Conservation (phyloP, 2,113 vertebrate genomes). For the Planiliza haematocheilus region DNA sequence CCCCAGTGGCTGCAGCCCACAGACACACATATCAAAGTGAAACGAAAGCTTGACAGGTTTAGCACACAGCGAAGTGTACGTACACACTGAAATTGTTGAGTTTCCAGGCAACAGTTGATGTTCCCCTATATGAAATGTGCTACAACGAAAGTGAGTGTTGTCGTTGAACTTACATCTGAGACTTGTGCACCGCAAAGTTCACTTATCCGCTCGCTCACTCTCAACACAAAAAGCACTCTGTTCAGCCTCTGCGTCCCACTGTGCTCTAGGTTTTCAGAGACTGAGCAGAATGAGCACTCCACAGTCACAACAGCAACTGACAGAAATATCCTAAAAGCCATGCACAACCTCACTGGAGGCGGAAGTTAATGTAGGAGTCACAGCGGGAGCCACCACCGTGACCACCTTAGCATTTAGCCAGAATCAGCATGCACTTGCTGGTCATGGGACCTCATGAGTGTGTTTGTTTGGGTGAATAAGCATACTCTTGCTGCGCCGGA, state of each 20-base stretch:
- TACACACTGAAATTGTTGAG: too few species aligned
- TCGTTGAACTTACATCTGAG: background rate
- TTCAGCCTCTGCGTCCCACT: background rate
- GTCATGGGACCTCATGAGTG: background rate
- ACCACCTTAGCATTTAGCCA: background rate
- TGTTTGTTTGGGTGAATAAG: background rate
- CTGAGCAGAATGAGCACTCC: background rate
- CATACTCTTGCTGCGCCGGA: background rate
- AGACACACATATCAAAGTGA: background rate
- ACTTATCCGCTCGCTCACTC: background rate
- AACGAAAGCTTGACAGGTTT: background rate
- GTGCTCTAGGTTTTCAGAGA: background rate
- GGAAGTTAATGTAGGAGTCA: background rate
- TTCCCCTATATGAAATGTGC: background rate
- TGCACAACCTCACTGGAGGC: background rate
- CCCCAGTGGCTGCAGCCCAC: background rate
- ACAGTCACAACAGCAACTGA: background rate
- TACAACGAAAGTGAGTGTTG: background rate
- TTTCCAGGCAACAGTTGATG: background rate
- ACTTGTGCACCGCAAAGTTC: background rate
- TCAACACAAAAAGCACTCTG: background rate
- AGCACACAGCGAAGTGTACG: background rate
- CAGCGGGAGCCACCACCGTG: background rate
- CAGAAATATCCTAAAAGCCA: background rate
- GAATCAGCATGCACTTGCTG: background rate